Evolutionary conservation across 1,140 invertebrate genomes (phyloP).

Genomic region (Eumaeus atala): DNA sequence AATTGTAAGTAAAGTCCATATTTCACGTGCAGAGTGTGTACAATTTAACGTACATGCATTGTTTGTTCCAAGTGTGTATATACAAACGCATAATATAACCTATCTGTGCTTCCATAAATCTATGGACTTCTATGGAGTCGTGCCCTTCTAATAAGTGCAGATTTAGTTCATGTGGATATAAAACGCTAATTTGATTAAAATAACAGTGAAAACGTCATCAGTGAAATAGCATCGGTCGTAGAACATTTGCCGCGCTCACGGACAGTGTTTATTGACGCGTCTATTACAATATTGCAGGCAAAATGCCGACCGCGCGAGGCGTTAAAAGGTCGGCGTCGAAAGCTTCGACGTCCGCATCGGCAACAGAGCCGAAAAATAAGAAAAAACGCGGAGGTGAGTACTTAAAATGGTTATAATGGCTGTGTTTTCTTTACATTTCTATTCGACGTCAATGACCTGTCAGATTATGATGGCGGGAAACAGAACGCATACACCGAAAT

Average conservation of each 20-base stretch:
- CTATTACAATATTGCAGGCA: constrained; percentile 65
- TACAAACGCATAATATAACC: constrained; percentile 72
- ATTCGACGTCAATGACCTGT: constrained; percentile 69
- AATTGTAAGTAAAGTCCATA: constrained; percentile 55
- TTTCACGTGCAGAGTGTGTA: constrained; percentile 18
- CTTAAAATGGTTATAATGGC: constrained; percentile 29
- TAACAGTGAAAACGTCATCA: constrained; percentile 57
- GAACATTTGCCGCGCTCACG: constrained; percentile 53
- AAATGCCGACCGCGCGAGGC: constrained; percentile 65
- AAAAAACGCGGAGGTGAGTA: constrained; percentile 66
- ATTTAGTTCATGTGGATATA: constrained; percentile 41
- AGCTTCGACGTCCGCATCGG: constrained; percentile 43
- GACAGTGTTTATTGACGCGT: constrained; percentile 59
- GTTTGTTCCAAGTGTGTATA: constrained; percentile 62
- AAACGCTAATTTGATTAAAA: constrained; percentile 55
- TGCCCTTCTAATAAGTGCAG: constrained; percentile 58
- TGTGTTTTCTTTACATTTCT: constrained; percentile 69
- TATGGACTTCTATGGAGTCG: constrained; percentile 42
- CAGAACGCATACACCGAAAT: constrained; percentile 27
- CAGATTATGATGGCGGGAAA: constrained; percentile 70
- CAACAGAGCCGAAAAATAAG: constrained; percentile 60
- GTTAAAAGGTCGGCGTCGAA: constrained; percentile 66
- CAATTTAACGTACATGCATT: constrained; percentile 45
- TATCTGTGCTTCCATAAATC: constrained; percentile 59
- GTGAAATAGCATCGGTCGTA: constrained; percentile 34